A percentile compares a stretch with the other conserved stretches of the same genome.
Conservation (phyloP, 2,797 vertebrate genomes). For the Etheostoma nigrum region DNA sequence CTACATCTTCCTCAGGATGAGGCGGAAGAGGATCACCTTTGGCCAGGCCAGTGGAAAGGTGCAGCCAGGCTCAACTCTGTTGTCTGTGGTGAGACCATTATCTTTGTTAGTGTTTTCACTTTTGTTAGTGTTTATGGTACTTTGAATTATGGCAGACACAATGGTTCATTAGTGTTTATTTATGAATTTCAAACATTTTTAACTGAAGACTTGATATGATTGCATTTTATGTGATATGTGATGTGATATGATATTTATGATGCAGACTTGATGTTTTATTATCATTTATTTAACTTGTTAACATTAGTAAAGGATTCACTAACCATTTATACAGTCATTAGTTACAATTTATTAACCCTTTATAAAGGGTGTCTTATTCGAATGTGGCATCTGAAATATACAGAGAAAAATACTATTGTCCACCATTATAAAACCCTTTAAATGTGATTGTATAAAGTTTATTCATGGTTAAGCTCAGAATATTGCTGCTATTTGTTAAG, state of each 20-base stretch:
- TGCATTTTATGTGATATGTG: too few relatives aligned
- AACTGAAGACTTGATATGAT: not conserved
- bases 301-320: not conserved
- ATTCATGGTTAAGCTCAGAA: not conserved
- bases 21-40: conserved; percentile 90
- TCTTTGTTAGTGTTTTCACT: not conserved
- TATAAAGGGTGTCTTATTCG: not conserved
- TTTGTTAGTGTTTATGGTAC: not conserved
- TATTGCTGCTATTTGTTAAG: conserved; percentile 1
- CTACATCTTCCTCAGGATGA: conserved; percentile 92
- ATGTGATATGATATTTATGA: too few relatives aligned
- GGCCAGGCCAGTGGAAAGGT: conserved; percentile 88
- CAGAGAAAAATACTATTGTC: not conserved
- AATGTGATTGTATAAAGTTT: not conserved
- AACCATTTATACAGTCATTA: not conserved
- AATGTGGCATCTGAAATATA: not conserved
- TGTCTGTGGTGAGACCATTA: conserved; percentile 82
- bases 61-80: conserved; percentile 76
- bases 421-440: conserved; percentile 1
- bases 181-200: not conserved
- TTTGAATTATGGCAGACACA: too few relatives aligned
- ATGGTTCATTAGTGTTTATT: not conserved
- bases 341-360: not conserved
- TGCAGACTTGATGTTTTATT: not conserved
- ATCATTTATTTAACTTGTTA: not conserved